Conservation (phyloP, 2,888 invertebrate species). For the Sminthurides aquaticus region DNA sequence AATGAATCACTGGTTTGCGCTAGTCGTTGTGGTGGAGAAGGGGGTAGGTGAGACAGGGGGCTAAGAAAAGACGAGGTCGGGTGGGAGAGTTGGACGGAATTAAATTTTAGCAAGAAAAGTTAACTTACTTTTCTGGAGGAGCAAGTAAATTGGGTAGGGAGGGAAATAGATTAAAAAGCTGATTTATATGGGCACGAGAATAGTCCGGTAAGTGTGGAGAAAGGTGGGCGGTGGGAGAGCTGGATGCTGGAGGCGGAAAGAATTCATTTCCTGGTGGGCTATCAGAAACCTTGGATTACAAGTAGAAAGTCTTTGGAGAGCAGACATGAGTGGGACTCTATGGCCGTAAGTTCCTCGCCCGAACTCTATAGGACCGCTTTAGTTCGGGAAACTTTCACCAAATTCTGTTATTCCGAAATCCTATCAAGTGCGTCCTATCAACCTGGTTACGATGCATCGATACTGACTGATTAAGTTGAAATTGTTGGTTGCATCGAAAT, state of each 20-base stretch:
- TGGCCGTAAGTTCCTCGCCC: background rate
- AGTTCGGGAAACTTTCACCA: too few species aligned
- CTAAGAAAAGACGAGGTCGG: background rate
- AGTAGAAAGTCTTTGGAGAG: background rate
- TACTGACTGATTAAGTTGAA: too few species aligned
- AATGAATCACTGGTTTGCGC: background rate
- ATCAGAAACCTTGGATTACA: background rate
- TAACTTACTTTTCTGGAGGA: background rate
- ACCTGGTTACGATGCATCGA: too few species aligned
- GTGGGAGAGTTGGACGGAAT: background rate
- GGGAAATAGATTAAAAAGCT: slow-evolving; percentile 28
- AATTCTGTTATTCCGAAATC: too few species aligned
- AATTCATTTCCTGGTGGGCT: too few species aligned
- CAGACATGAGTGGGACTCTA: background rate
- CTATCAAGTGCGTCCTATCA: too few species aligned
- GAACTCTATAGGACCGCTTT: too few species aligned
- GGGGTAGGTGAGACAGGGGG: too few species aligned
- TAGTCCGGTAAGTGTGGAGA: background rate
- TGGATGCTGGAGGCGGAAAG: too few species aligned
- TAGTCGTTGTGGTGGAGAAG: background rate
- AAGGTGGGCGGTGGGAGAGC: background rate
- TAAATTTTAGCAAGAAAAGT: background rate
- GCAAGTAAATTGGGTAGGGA: background rate
- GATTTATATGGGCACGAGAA: slow-evolving; percentile 25
- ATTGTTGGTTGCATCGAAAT: too few species aligned